Percentiles rank a stretch among this genome's conserved stretches.
Conservation (phyloP, 2,113 vertebrate genomes). For the Spea bombifrons region DNA sequence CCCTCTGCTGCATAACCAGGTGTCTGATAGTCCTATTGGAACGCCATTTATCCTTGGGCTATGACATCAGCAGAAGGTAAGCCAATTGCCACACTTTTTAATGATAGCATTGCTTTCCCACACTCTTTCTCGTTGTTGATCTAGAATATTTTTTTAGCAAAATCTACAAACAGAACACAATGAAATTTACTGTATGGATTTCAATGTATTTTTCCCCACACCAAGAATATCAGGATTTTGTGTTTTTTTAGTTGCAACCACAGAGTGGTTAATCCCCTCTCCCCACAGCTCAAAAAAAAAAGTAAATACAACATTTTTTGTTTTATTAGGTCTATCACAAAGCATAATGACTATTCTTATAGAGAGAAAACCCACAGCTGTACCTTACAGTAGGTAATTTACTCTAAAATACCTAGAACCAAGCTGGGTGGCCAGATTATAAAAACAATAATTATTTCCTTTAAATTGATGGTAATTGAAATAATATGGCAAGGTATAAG, state of each 20-base stretch:
- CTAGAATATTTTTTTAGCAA: no score
- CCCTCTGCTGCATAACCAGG: no score
- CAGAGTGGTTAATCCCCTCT: constrained; percentile 40
- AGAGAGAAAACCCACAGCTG: constrained; percentile 33
- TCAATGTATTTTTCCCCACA: no score
- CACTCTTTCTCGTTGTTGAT: no score
- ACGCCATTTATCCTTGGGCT: no score
- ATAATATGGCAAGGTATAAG: constrained; percentile 28
- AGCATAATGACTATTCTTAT: constrained; percentile 41
- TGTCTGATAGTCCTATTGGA: no score
- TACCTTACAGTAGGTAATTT: constrained; percentile 20
- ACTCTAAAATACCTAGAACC: constrained; percentile 30
- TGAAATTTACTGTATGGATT: no score
- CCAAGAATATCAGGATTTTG: no score
- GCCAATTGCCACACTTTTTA: no score
- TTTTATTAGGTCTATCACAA: constrained; percentile 57
- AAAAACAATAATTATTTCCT: constrained; percentile 39
- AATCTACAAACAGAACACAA: no score
- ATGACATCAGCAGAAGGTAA: no score
- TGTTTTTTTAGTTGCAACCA: constrained; percentile 52
- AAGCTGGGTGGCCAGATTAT: constrained; percentile 29
- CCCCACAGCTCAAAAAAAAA: constrained; percentile 32
- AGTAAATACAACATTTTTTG: constrained; percentile 56
- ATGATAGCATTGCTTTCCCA: no score
- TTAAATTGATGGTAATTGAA: constrained; percentile 27